Evolutionary conservation across 2,888 invertebrate genomes (phyloP).

Genomic region (Thyatira batis): DNA sequence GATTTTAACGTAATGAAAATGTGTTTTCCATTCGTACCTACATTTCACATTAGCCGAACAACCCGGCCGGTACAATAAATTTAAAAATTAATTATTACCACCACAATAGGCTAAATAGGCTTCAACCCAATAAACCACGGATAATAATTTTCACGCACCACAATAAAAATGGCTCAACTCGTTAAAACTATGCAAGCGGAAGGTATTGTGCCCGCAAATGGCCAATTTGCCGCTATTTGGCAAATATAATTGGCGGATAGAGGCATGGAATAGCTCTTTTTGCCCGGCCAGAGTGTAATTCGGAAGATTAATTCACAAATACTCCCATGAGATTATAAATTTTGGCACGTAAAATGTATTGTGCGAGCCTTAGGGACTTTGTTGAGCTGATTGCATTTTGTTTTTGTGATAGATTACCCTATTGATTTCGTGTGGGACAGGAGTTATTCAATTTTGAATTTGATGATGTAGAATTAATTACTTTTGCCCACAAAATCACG

Average conservation of each 20-base stretch:
- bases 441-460: not conserved
- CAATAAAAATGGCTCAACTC: slow-evolving; percentile 30
- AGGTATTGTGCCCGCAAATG: slow-evolving; percentile 65
- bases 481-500: too few relatives aligned
- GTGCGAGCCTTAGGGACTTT: not conserved
- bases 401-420: not conserved
- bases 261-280: slow-evolving; percentile 60
- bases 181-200: slow-evolving; percentile 62
- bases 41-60: not conserved
- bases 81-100: not conserved
- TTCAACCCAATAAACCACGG: slow-evolving; percentile 9
- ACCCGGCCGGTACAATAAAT: not conserved
- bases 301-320: slow-evolving; percentile 65
- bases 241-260: slow-evolving; percentile 61
- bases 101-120: not conserved
- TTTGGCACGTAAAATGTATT: slow-evolving; percentile 51
- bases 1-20: too few relatives aligned
- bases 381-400: slow-evolving; percentile 2
- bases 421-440: not conserved
- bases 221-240: slow-evolving; percentile 72
- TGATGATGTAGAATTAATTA: too few relatives aligned
- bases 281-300: slow-evolving; percentile 51
- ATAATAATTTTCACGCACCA: slow-evolving; percentile 21
- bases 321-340: slow-evolving; percentile 64
- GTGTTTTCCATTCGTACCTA: too few relatives aligned